phyloP scores from a whole-genome alignment of 2,113 vertebrate species.

The Gobius niger region DNA sequence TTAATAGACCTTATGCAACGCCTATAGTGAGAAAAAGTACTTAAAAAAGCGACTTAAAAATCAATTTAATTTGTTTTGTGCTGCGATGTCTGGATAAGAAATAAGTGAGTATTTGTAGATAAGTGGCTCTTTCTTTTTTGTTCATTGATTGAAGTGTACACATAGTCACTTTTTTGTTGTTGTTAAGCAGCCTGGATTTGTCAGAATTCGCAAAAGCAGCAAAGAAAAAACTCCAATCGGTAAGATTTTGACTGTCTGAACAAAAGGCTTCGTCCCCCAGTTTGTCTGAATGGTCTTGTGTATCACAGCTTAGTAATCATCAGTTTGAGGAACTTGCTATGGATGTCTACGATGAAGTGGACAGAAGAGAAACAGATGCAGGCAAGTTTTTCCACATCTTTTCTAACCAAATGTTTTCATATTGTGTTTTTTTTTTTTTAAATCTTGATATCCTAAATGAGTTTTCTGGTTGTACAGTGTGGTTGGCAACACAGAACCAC shows the following conservation, averaged over 20 bases:
- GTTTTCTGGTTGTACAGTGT: conserved; percentile 75
- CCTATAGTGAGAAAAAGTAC: no score
- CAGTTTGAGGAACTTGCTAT: conserved; percentile 99
- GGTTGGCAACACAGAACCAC: conserved; percentile 97
- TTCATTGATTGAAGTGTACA: neutral
- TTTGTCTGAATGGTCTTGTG: conserved; percentile 8
- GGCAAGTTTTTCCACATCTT: conserved; percentile 67
- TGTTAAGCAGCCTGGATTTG: conserved; percentile 90
- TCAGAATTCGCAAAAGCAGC: conserved; percentile 97
- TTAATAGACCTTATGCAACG: no score
- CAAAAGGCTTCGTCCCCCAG: neutral
- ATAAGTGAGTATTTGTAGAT: conserved; percentile 68
- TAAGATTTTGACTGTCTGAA: conserved; percentile 70
- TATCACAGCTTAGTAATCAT: conserved; percentile 90
- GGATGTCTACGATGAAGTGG: conserved; percentile 99
- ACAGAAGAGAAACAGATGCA: conserved; percentile 96
- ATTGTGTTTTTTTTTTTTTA: accelerated
- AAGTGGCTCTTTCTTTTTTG: neutral
- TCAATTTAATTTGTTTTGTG: conserved; percentile 40
- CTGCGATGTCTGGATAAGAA: conserved; percentile 71
- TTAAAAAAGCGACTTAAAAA: neutral
- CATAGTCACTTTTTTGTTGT: conserved; percentile 40
- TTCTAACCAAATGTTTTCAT: neutral
- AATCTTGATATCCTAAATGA: accelerated
- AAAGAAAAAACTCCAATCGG: conserved; percentile 97